Percentiles rank a stretch among this genome's conserved stretches.
phyloP scores from a whole-genome alignment of 2,888 invertebrate species.

The Conistra vaccinii region DNA sequence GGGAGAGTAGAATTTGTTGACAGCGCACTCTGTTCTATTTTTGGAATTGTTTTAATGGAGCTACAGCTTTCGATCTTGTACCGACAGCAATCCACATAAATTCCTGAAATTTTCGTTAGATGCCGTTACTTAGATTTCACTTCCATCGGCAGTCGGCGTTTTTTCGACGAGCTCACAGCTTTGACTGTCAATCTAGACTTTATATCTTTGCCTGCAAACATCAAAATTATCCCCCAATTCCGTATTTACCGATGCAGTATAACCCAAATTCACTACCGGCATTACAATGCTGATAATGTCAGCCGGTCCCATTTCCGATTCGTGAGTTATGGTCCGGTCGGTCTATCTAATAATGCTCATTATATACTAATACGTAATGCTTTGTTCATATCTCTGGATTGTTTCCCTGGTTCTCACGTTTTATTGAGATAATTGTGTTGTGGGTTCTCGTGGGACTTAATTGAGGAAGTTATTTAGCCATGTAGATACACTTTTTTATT shows the following conservation, averaged over 20 bases:
- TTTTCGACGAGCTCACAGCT: too few species aligned
- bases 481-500: neutral
- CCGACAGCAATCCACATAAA: too few species aligned
- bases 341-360: slow-evolving; percentile 19
- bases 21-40: too few species aligned
- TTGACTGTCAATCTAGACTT: too few species aligned
- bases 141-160: too few species aligned
- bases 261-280: slow-evolving; percentile 5
- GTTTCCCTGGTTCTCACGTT: slow-evolving; percentile 1
- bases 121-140: too few species aligned
- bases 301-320: slow-evolving; percentile 31
- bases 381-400: slow-evolving; percentile 26
- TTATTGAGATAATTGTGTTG: slow-evolving; percentile 27
- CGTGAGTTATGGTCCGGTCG: slow-evolving; percentile 46
- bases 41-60: too few species aligned
- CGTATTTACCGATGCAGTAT: slow-evolving; percentile 15
- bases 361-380: slow-evolving; percentile 10
- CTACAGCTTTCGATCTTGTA: too few species aligned
- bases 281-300: slow-evolving; percentile 43
- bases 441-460: neutral
- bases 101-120: too few species aligned
- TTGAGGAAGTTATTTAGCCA: slow-evolving; percentile 17
- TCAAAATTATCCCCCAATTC: neutral
- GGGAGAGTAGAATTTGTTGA: too few species aligned
- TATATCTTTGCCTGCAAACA: neutral